Evolutionary conservation across 2,888 invertebrate species (phyloP), one percentile per base, ranked within the genome.

Genomic region (Cistogaster globosa): DNA sequence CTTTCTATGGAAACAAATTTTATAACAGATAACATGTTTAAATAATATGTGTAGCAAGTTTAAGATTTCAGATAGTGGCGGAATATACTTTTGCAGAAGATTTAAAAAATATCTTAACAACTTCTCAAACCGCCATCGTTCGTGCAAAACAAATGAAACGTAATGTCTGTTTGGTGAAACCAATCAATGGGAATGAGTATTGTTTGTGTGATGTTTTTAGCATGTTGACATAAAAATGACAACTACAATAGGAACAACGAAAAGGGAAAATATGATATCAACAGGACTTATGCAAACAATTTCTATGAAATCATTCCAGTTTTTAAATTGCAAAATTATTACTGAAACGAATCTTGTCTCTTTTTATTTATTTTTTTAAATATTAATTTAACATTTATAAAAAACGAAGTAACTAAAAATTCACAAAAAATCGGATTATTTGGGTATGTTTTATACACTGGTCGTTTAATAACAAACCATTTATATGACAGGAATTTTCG

Each of bases 271-370:
- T 22, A 32, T 14, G 22, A 74, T 78, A 83, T 78, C 83, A 83
- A 78, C 68, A 67, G 78, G 68, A 68, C 74, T 74, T 74, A 68
- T 68, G 78, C 78, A 78, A 63, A 65, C 18, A 76, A 18, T 62
- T 60, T 68, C 9, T 48, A 1, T 20, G 32, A 32, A 32, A 32
- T 32, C 32, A 5, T 32, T 32, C 6, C 6, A 32, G 2, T 32
- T 7, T 7, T 32, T 8, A 32, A 5, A 32, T 6, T 2, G 22
- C 32, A 14, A 38, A 22, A 9, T 20, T 58, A 7, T 5, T 32
- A 32, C 32, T 32, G 6, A 32, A 32, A 5, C 32, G 32, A 32
- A 8, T 6, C 7, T 32, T 32, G 2, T 32, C 32, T 32, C 6
- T 32, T 32, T 5, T 32, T 32, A 7, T 32, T 32, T 26, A 2